Evolutionary conservation across 2,797 vertebrate genomes (phyloP).

Genomic region (Simalia tracyae): DNA sequence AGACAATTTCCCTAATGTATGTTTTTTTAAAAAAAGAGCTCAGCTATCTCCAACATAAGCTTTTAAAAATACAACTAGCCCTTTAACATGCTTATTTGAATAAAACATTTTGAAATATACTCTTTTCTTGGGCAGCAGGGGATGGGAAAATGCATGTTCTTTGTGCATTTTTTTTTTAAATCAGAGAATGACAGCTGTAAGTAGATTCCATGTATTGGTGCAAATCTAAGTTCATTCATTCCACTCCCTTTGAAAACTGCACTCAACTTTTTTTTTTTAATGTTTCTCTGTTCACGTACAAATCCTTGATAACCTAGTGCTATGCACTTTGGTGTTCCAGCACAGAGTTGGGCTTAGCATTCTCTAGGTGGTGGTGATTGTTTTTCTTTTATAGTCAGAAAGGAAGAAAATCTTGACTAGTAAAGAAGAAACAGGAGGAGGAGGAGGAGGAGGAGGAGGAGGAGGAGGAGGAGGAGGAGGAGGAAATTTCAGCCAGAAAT

Average conservation of each 20-base stretch:
- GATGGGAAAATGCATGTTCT: neutral
- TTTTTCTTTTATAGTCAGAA: neutral
- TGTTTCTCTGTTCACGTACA: neutral
- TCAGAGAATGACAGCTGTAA: neutral
- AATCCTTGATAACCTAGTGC: neutral
- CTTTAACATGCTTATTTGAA: neutral
- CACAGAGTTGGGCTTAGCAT: neutral
- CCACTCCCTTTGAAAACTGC: neutral
- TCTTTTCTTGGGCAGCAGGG: neutral
- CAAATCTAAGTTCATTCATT: neutral
- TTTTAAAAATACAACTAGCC: neutral
- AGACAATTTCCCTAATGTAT: neutral
- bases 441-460: neutral
- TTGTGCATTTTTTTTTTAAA: neutral
- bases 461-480: neutral
- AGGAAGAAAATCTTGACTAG: neutral
- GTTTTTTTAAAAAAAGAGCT: neutral
- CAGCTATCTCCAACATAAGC: neutral
- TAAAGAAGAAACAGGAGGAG: rapidly evolving
- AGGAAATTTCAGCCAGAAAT: constrained; percentile 3
- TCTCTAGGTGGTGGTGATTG: neutral
- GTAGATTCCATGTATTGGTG: neutral
- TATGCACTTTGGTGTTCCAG: neutral
- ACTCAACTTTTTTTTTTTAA: neutral
- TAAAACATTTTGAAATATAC: neutral